Conservation (phyloP, 1,140 invertebrate genomes). For the Thereuonema tuberculata region DNA sequence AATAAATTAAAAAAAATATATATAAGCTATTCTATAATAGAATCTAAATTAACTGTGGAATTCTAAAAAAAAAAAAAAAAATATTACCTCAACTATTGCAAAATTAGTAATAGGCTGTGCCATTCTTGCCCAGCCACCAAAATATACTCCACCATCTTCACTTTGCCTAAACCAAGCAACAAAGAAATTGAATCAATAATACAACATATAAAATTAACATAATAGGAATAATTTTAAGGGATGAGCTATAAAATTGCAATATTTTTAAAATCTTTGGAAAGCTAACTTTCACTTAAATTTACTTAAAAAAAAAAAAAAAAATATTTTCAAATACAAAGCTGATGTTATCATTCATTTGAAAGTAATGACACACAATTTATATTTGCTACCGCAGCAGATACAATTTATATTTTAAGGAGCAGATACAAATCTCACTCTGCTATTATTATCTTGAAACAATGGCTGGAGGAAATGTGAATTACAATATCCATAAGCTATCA, state of each 20-base stretch:
- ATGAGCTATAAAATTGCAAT: constrained; percentile 9
- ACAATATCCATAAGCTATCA: no score
- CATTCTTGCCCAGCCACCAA: constrained; percentile 97
- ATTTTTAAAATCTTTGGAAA: no score
- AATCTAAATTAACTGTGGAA: not conserved
- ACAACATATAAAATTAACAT: not conserved
- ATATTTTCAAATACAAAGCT: no score
- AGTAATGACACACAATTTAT: no score
- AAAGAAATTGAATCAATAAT: constrained; percentile 10
- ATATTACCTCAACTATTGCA: constrained; percentile 66
- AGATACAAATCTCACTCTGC: no score
- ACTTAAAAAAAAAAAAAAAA: no score
- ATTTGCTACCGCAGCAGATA: no score
- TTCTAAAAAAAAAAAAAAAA: constrained; percentile 1
- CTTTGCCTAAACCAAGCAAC: constrained; percentile 45
- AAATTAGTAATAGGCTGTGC: constrained; percentile 87
- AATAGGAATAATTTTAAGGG: constrained; percentile 5
- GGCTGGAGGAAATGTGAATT: no score
- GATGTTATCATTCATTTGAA: no score
- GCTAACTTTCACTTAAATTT: no score
- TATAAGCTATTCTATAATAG: not conserved
- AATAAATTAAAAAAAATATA: constrained; percentile 15
- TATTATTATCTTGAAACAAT: no score
- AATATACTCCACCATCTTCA: constrained; percentile 74
- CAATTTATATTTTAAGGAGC: no score